Conservation (phyloP, 2,888 invertebrate genomes). For the Tiliacea aurago region DNA sequence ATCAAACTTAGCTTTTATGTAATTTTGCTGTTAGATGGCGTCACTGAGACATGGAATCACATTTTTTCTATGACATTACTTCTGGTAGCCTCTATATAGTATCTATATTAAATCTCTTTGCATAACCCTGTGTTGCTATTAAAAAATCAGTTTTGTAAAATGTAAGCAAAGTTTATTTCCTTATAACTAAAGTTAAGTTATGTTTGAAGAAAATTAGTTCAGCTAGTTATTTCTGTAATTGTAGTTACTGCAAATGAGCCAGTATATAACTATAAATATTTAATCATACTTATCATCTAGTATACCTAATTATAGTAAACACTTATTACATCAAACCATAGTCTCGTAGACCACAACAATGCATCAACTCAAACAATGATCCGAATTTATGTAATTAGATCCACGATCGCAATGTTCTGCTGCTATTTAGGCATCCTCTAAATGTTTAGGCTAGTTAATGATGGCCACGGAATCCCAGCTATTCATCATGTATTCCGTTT, state of each 20-base stretch:
- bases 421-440: slow-evolving; percentile 48
- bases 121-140: no score
- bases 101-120: no score
- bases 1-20: no score
- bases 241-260: neutral
- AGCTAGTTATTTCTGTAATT: no score
- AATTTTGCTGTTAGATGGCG: no score
- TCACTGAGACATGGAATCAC: no score
- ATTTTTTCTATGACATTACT: no score
- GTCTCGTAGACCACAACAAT: slow-evolving; percentile 22
- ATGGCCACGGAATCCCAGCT: slow-evolving; percentile 56
- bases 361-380: slow-evolving; percentile 45
- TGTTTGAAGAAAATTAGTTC: no score
- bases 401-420: slow-evolving; percentile 35
- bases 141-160: no score
- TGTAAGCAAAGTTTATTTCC: no score
- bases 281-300: neutral
- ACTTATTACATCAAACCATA: slow-evolving; percentile 6
- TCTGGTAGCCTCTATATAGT: no score
- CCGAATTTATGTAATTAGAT: slow-evolving; percentile 58
- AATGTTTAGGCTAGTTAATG: slow-evolving; percentile 57
- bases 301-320: neutral
- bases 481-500: slow-evolving; percentile 54
- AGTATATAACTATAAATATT: neutral
- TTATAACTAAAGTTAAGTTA: no score